phyloP scores from a whole-genome alignment of 2,113 vertebrate species.

The Myotis davidii region DNA sequence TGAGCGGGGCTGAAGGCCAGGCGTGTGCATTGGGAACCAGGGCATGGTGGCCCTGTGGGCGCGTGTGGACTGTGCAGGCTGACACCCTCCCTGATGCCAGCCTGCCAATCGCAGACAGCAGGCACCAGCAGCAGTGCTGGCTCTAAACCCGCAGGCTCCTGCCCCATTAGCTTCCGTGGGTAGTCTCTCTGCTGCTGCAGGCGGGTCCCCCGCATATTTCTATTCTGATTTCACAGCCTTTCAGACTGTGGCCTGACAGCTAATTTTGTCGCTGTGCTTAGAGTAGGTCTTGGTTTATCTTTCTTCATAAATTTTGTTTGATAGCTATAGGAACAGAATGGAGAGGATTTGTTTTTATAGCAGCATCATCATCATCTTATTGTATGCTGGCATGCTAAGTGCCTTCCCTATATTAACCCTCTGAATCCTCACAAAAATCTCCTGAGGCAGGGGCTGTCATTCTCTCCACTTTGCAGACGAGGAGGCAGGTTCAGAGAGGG shows the following conservation, averaged over 20 bases:
- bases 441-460: not conserved
- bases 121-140: fast-evolving
- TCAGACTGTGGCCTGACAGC: not conserved
- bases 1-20: not conserved
- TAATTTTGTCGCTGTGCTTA: not conserved
- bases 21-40: not conserved
- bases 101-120: fast-evolving
- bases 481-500: not conserved
- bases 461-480: not conserved
- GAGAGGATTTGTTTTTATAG: not conserved
- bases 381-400: not conserved
- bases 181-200: fast-evolving
- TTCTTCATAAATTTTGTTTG: not conserved
- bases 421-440: not conserved
- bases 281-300: not conserved
- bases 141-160: not conserved
- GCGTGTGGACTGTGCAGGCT: fast-evolving
- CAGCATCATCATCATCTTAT: not conserved
- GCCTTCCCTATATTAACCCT: not conserved
- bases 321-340: not conserved
- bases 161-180: fast-evolving
- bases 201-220: fast-evolving
- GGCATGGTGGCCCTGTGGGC: fast-evolving
- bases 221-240: not conserved
- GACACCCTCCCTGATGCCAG: not conserved